Evolutionary conservation across 64 coral and sea anemone species (phyloP).

Genomic region (Astreopora myriophthalma): DNA sequence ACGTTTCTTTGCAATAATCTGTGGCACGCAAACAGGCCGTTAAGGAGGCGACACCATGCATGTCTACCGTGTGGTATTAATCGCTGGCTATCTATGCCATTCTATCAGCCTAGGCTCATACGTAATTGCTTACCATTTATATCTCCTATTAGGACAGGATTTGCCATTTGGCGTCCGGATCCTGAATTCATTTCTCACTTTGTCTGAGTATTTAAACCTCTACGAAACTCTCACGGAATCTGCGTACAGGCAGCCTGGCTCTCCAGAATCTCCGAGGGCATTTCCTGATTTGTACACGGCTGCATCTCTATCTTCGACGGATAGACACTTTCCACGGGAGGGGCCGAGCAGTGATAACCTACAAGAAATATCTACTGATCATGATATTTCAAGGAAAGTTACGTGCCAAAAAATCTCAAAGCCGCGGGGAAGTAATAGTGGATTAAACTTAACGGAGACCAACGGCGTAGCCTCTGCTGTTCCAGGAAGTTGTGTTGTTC

Average conservation of each 20-base stretch:
- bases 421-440: background rate
- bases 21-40: too few species aligned
- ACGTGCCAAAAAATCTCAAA: background rate
- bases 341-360: background rate
- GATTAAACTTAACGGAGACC: background rate
- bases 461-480: background rate
- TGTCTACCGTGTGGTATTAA: too few species aligned
- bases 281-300: background rate
- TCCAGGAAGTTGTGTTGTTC: background rate
- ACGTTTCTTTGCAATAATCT: too few species aligned
- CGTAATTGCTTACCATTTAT: too few species aligned
- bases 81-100: too few species aligned
- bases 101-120: too few species aligned
- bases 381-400: background rate
- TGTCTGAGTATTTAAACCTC: constrained; percentile 57
- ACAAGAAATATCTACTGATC: background rate
- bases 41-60: too few species aligned
- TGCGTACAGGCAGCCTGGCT: constrained; percentile 57
- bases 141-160: constrained; percentile 46
- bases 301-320: background rate
- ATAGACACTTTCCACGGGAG: background rate
- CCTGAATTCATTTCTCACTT: constrained; percentile 76
- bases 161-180: constrained; percentile 94
- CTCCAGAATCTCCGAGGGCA: background rate
- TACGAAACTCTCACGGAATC: constrained; percentile 66